Base-by-base conservation (phyloP, 2,797 vertebrate species). In the Babyrousa celebensis region DNA sequence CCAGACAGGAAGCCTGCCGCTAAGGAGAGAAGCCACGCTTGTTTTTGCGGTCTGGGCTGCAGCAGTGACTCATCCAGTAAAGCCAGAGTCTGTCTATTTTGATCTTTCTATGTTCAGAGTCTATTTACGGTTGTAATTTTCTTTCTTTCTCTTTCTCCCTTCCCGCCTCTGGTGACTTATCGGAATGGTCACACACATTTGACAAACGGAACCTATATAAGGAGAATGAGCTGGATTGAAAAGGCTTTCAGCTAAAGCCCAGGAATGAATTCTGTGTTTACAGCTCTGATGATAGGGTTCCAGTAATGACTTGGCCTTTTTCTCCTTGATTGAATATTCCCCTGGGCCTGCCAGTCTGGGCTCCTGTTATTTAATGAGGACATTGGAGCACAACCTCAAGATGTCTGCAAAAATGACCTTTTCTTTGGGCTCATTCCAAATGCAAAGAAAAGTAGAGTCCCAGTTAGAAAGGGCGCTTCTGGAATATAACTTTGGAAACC, bases 391-490 rank as follows among this genome's bases (percentile, higher is more conserved):
- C 92, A 97, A 97, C 91, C 92, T 97, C 78, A 97, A 97, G 92
- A 97, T 95, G 94, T 97, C 97, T 97, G 94, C 87, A 96, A 74
- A 98, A 98, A 92, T 97, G 97, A 97, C 98, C 97, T 98, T 98
- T 98, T 87, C 93, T 85, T 96, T 96, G 95, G 97, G 84, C 62
- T 93, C 17, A 92, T 90, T 97, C 96, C 96, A 98, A 97, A 92
- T 85, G 32, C 94, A 95, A 88, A 97, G 93, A 77, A 94, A 95
- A 96, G 68, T 43, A 82, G 84, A 94, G 93, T 27, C 63, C 74
- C 75, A 75, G 54, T 96, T 94, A 95, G 89, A 92, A 83, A 83
- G 82, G 91, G 94, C 89, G 93, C 54, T 92, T 97, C 95, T 95
- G 75, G 94, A 96, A 95, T 75, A 94, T 68, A 86, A 70, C 84